Evolutionary conservation across 2,113 vertebrate genomes (phyloP), one percentile per base, ranked within the genome.

Genomic region (Steatornis caripensis): DNA sequence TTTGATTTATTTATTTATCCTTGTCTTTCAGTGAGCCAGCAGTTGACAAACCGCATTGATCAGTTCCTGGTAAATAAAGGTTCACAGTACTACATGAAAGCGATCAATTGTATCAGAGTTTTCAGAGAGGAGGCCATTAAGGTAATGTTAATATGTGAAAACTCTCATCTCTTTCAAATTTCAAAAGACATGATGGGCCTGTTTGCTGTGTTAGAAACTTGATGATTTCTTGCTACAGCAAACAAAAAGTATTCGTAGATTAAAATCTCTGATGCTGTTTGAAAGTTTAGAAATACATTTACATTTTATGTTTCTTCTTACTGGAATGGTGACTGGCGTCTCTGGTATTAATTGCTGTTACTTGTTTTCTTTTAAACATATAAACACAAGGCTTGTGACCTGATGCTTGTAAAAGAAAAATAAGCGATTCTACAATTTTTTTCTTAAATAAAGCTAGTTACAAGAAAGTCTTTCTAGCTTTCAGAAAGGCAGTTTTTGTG

Each of bases 31-130:
- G 99, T 98, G 57, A 99, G 99, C 97, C 97, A 98, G 94, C 99
- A 99, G 92, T 97, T 99, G 97, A 98, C 97, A 98, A 97, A 92
- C 69, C 98, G 98, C 90, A 99, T 99, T 61, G 98, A 99, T 90
- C 99, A 99, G 98, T 99, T 99, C 97, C 98, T 99, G 97, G 98
- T 99, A 97, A 98, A 98, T 85, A 99, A 98, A 74, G 98, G 98
- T 90, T 97, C 93, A 1, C 98, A 97, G 8, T 99, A 99, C 97
- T 99, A 99, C 97, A 98, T 98, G 98, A 99, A 99, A 98, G 99
- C 98, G 95, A 98, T 99, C 41, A 90, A 98, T 88, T 99, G 99
- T 89, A 98, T 99, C 97, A 98, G 97, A 97, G 98, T 97, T 97
- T 99, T 99, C 94, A 98, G 99, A 96, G 98, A 99, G 80, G 98